phyloP scores from a whole-genome alignment of 2,888 invertebrate species.

The Mesorhabditis spiculigera region DNA sequence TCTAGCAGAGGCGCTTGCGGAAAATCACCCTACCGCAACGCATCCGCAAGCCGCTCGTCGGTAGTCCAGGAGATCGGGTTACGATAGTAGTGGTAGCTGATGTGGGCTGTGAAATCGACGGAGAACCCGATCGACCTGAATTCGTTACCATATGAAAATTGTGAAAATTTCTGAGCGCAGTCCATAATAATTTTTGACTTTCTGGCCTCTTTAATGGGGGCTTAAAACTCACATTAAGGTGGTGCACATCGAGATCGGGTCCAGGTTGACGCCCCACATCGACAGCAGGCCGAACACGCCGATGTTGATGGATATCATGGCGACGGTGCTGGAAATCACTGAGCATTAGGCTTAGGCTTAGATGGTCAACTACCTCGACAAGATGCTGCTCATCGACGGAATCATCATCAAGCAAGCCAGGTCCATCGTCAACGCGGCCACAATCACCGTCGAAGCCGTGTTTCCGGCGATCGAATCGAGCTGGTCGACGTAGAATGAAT shows the following conservation, averaged over 20 bases:
- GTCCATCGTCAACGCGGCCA: conserved; percentile 44
- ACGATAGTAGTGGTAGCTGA: conserved; percentile 46
- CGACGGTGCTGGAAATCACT: conserved; percentile 34
- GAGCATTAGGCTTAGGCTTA: not conserved
- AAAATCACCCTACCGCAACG: conserved; percentile 24
- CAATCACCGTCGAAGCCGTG: conserved; percentile 40
- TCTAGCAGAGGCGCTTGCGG: not conserved
- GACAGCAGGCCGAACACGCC: conserved; percentile 45
- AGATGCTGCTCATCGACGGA: conserved; percentile 33
- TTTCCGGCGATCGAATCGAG: conserved; percentile 38
- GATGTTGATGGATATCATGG: conserved; percentile 46
- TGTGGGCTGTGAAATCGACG: conserved; percentile 37
- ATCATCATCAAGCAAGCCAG: conserved; percentile 46
- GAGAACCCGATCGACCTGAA: conserved; percentile 21
- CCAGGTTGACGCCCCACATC: conserved; percentile 42
- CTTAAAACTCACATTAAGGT: conserved; percentile 41
- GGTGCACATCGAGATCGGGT: conserved; percentile 49
- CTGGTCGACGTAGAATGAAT: conserved; percentile 48
- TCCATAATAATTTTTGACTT: not conserved
- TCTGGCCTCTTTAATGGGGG: conserved; percentile 34
- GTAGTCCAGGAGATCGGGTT: conserved; percentile 34
- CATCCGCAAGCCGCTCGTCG: conserved; percentile 39
- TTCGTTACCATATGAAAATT: not conserved
- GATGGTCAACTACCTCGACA: conserved; percentile 22
- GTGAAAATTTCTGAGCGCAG: not conserved